Evolutionary conservation across 2,113 vertebrate genomes (phyloP).

Genomic region (Brachyhypopomus occidentalis): DNA sequence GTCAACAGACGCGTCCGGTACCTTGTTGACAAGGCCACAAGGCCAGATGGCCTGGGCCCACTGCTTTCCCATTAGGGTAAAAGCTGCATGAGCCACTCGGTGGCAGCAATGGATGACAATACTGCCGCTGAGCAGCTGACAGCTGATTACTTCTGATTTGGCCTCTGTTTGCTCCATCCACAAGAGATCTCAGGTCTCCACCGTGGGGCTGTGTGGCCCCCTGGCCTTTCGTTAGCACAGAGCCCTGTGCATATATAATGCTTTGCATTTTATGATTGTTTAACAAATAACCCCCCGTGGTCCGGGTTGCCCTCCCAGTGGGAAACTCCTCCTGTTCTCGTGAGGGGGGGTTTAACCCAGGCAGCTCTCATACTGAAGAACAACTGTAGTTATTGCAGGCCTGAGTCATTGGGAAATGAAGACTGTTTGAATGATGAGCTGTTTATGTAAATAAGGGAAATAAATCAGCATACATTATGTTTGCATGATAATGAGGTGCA

Average conservation of each 20-base stretch:
- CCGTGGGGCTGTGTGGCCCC: constrained; percentile 60
- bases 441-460: constrained; percentile 29
- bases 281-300: constrained; percentile 72
- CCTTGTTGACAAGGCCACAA: constrained; percentile 9
- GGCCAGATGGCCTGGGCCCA: background rate
- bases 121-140: background rate
- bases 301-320: constrained; percentile 62
- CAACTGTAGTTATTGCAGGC: constrained; percentile 9
- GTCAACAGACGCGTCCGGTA: background rate
- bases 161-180: constrained; percentile 47
- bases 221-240: constrained; percentile 69
- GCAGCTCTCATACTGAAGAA: constrained; percentile 3
- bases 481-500: constrained; percentile 30
- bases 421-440: constrained; percentile 39
- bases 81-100: background rate
- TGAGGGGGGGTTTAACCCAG: constrained; percentile 59
- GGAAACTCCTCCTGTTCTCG: constrained; percentile 62
- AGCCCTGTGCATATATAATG: constrained; percentile 54
- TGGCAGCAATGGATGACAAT: background rate
- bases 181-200: constrained; percentile 46
- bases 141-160: background rate
- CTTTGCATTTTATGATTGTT: constrained; percentile 77
- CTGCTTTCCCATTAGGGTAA: background rate
- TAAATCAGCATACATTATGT: constrained; percentile 23
- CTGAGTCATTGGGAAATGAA: constrained; percentile 26